Evolutionary conservation across 2,888 invertebrate species (phyloP), one percentile per base, ranked within the genome.

Genomic region (Drosophila rubida): DNA sequence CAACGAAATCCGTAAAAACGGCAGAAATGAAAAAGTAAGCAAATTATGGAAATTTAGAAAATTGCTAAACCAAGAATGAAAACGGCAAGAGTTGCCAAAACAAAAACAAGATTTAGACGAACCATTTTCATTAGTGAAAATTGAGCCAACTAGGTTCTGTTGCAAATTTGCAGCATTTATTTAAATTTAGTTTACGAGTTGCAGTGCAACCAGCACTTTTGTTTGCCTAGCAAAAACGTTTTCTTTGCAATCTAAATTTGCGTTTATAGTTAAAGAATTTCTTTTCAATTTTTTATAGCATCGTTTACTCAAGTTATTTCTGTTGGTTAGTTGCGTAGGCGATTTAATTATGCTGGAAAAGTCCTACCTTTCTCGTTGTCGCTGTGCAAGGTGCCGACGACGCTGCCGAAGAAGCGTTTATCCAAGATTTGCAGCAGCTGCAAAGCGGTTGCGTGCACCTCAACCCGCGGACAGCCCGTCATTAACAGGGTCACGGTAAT

Each of bases 401-500:
- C 75, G 64, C 95, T 93, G 46, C 98, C 98, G 91, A 99, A 98
- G 93, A 99, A 99, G 64, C 99, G 94, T 90, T 98, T 97, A 93
- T 99, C 98, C 53, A 99, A 93, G 35, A 97, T 93, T 90, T 99
- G 99, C 32, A 99, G 94, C 67, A 99, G 94, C 90, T 99, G 98
- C 55, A 99, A 93, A 0, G 99, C 99, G 11, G 97, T 96, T 90
- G 98, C 97, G 90, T 98, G 96, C n/a, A 98, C 96, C 37, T 95
- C 94, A 32, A 97, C 96, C 23, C 98, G 94, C 0, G 98, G 97
- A 90, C 97, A 98, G 1, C 99, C 99, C 5, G 98, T 97, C 93
- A 98, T 98, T 94, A 99, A 95, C 45, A 99, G 94, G 0, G 99
- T 98, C 35, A 99, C 97, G 91, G 98, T 99, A 90, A 99, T 97